Conservation (phyloP, 2,113 vertebrate genomes). For the Microtus oregoni region DNA sequence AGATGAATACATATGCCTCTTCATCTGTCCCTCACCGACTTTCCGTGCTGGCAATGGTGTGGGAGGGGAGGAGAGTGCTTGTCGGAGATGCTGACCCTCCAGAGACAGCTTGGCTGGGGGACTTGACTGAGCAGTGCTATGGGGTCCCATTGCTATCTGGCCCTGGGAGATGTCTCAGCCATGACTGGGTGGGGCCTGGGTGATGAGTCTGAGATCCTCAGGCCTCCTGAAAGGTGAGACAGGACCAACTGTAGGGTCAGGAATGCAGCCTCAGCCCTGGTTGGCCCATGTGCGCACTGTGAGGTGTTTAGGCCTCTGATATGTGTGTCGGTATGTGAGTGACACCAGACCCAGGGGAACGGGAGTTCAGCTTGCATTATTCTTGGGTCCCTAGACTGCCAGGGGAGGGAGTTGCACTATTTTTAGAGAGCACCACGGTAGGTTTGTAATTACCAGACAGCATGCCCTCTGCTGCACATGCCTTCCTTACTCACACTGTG, state of each 20-base stretch:
- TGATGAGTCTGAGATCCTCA: background rate
- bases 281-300: background rate
- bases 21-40: fast-evolving
- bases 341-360: background rate
- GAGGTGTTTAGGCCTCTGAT: background rate
- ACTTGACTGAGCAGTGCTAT: fast-evolving
- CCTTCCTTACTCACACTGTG: background rate
- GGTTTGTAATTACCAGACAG: slow-evolving; percentile 60
- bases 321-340: background rate
- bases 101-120: background rate
- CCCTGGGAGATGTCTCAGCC: background rate
- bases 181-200: background rate
- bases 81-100: background rate
- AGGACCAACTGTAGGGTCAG: background rate
- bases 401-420: background rate
- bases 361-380: background rate
- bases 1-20: background rate
- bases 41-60: background rate
- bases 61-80: too few species aligned
- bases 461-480: background rate
- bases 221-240: background rate
- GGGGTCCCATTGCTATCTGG: background rate
- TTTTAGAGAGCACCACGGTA: background rate
- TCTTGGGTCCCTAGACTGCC: background rate
- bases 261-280: background rate